phyloP scores from a whole-genome alignment of 1,140 invertebrate species.

The Riptortus pedestris region DNA sequence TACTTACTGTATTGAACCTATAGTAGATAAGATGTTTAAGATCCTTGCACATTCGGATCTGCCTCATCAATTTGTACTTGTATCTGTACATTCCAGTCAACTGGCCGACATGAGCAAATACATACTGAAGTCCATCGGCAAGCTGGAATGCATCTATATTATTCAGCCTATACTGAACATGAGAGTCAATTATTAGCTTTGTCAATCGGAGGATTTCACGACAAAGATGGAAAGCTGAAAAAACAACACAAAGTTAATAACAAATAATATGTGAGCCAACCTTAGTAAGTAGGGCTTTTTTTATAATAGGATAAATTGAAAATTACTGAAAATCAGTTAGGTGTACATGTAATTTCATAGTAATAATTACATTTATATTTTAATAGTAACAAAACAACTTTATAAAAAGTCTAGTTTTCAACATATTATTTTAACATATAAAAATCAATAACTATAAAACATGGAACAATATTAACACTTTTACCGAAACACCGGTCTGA shows the following conservation, averaged over 20 bases:
- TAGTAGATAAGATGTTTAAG: conserved; percentile 99
- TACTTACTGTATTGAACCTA: conserved; percentile 90
- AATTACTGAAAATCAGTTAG: no score
- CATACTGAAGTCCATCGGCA: conserved; percentile 97
- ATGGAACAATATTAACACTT: no score
- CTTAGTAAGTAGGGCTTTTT: no score
- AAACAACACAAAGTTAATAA: background rate
- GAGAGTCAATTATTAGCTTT: conserved; percentile 96
- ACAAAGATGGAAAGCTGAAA: conserved; percentile 91
- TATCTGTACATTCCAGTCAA: conserved; percentile 99
- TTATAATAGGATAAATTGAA: no score
- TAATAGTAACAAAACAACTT: no score
- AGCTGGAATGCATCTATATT: conserved; percentile 99
- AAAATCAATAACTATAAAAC: no score
- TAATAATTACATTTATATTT: no score
- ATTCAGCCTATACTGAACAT: conserved; percentile 97
- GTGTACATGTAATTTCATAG: no score
- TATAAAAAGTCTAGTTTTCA: no score
- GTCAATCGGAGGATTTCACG: conserved; percentile 95
- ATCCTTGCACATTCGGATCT: conserved; percentile 99
- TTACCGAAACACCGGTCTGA: no score
- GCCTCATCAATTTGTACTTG: conserved; percentile 99
- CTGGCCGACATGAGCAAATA: conserved; percentile 98
- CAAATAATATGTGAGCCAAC: background rate
- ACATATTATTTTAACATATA: no score